phyloP scores from a whole-genome alignment of 2,888 invertebrate species.

The Volucella inflata region DNA sequence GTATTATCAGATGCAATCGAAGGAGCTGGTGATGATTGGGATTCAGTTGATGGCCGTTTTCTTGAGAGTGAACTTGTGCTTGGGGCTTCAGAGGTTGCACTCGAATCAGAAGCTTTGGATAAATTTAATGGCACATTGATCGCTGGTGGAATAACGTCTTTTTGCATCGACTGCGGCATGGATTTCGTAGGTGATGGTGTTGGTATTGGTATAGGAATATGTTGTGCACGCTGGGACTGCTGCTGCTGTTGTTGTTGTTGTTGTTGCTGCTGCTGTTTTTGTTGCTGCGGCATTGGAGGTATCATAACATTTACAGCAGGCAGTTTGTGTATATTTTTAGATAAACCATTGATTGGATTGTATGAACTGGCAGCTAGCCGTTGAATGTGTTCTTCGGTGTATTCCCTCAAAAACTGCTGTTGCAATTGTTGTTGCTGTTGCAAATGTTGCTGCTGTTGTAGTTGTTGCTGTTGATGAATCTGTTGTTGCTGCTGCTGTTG shows the following conservation, averaged over 20 bases:
- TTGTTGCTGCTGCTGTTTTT: constrained; percentile 72
- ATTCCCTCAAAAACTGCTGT: constrained; percentile 73
- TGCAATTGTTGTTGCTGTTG: constrained; percentile 60
- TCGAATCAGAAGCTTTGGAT: constrained; percentile 76
- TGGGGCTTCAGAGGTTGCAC: constrained; percentile 25
- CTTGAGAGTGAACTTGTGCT: constrained; percentile 75
- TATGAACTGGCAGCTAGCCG: constrained; percentile 53
- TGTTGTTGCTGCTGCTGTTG: constrained; percentile 60
- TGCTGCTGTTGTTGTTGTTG: constrained; percentile 42
- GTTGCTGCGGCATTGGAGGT: constrained; percentile 70
- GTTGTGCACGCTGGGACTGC: constrained; percentile 49
- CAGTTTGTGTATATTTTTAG: constrained; percentile 78
- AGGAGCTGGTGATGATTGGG: constrained; percentile 72
- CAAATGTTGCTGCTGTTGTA: constrained; percentile 76
- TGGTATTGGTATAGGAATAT: constrained; percentile 36
- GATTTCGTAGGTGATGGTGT: constrained; percentile 43
- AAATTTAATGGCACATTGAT: constrained; percentile 78
- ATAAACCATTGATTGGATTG: constrained; percentile 78
- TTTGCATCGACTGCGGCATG: constrained; percentile 18
- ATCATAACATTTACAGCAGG: constrained; percentile 60
- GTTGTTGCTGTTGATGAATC: constrained; percentile 42
- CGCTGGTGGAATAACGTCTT: constrained; percentile 69
- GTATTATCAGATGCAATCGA: constrained; percentile 53
- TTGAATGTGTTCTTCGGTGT: constrained; percentile 72
- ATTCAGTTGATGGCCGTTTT: constrained; percentile 78